A percentile compares a stretch with the other conserved stretches of the same genome.
phyloP scores from a whole-genome alignment of 1,140 invertebrate species.

The Helicoverpa zea region DNA sequence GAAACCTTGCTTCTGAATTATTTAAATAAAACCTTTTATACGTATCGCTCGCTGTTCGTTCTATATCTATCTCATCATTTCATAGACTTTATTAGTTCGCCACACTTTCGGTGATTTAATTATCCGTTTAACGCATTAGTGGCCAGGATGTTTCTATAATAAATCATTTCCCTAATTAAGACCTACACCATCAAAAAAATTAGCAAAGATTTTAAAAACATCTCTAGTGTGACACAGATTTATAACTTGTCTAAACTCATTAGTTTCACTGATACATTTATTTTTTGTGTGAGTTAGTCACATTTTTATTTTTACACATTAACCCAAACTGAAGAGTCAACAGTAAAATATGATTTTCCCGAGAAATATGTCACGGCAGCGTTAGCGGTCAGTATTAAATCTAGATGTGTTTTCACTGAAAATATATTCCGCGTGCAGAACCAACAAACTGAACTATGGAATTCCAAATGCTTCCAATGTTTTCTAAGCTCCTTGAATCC shows the following conservation, averaged over 20 bases:
- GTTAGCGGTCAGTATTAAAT: slow-evolving; percentile 1
- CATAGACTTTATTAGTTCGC: not conserved
- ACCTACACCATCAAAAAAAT: not conserved
- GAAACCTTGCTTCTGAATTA: slow-evolving; percentile 52
- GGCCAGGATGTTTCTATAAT: slow-evolving; percentile 7
- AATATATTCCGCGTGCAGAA: not conserved
- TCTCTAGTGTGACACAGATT: not conserved
- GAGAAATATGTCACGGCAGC: slow-evolving; percentile 3
- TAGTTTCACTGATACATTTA: slow-evolving; percentile 7
- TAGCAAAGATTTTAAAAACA: slow-evolving; percentile 8
- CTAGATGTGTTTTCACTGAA: slow-evolving; percentile 49
- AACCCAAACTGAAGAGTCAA: not conserved
- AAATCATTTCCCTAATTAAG: slow-evolving; percentile 16
- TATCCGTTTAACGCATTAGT: not conserved
- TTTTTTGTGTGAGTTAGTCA: slow-evolving; percentile 8
- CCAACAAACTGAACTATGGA: not conserved
- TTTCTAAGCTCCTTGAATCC: not conserved
- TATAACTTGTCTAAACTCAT: not conserved
- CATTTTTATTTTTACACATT: slow-evolving; percentile 6
- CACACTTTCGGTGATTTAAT: not conserved
- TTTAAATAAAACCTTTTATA: slow-evolving; percentile 21
- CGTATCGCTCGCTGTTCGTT: not conserved
- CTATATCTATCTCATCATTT: not conserved
- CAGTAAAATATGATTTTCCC: slow-evolving; percentile 39
- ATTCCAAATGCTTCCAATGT: not conserved